Evolutionary conservation across 1,140 invertebrate species (phyloP), one percentile per base, ranked within the genome.

Genomic region (Lordiphosa collinella): DNA sequence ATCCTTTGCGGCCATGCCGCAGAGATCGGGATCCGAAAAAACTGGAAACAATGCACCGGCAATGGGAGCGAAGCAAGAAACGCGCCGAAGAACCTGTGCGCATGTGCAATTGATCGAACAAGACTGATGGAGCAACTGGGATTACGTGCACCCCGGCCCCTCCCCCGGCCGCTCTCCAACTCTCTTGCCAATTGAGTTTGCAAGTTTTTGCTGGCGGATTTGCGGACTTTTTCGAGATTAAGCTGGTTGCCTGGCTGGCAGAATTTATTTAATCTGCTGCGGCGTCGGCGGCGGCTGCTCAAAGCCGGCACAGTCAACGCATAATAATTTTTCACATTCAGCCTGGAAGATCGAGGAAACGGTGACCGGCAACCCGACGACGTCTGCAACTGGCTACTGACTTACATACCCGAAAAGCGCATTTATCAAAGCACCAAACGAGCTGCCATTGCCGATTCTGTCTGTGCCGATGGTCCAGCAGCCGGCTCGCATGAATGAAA

Each of bases 201-300:
- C 80, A 86, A 86, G 51, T 86, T 86, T 86, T 82, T 82, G 78
- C 57, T 34, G 62, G 41, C 41, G 37, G 49, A 52, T 67, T 78
- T 70, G 64, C 13, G 71, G 54, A 61, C 41, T 65, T 62, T 72
- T 67, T 51, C 48, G 56, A 80, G 82, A 84, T 86, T 86, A 80
- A 80, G 76, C 71, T 63, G 66, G 58, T 34, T 49, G 59, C 47
- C 25, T 48, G 29, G 13, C 73, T 55, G 63, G 31, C 58, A 74
- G 80, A 87, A 87, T 87, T 87, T 87, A 87, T 87, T 87, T 87
- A 87, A 87, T 87, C 85, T 82, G 68, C 69, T 66, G 71, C 72
- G 64, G 74, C 74, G 82, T 80, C 70, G 84, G 58, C 66, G 67
- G 82, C 64, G 61, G 66, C 73, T 65, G 65, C 58, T 78, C 71